Percentiles rank a stretch among this genome's conserved stretches.
phyloP scores from a whole-genome alignment of 2,888 invertebrate species.

The Acrocyrtus sp. region DNA sequence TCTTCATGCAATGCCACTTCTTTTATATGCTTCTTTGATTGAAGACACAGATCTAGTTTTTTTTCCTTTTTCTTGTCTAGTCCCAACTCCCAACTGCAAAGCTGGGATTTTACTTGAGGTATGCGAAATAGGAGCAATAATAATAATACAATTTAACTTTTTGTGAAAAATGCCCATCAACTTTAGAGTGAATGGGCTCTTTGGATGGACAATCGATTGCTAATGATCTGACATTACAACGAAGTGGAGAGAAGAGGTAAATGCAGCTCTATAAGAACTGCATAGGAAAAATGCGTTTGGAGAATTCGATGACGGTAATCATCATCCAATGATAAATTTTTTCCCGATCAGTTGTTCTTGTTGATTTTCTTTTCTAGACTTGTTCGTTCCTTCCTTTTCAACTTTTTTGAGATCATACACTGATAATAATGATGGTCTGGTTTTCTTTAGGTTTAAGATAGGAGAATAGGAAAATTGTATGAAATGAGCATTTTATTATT shows the following conservation, averaged over 20 bases:
- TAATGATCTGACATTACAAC: slow-evolving; percentile 5
- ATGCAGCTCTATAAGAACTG: not conserved
- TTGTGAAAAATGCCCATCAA: not conserved
- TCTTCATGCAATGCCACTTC: not conserved
- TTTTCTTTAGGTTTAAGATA: not conserved
- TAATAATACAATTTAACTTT: too few relatives aligned
- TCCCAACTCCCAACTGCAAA: too few relatives aligned
- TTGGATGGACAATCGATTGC: slow-evolving; percentile 1
- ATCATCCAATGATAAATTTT: slow-evolving; percentile 2
- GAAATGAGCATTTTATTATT: slow-evolving; percentile 14
- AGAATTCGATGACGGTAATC: not conserved
- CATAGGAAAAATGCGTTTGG: not conserved
- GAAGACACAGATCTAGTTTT: slow-evolving; percentile 5
- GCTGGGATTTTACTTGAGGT: not conserved
- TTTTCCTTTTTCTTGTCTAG: too few relatives aligned
- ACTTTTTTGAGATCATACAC: too few relatives aligned
- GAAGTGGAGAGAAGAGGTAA: not conserved
- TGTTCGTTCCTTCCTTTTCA: too few relatives aligned
- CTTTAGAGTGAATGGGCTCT: not conserved
- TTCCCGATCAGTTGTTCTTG: slow-evolving; percentile 1
- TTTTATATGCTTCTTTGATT: not conserved
- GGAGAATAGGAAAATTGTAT: not conserved
- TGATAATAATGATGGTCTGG: slow-evolving; percentile 1
- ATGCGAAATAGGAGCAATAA: slow-evolving; percentile 4
- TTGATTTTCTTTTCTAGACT: slow-evolving; percentile 5